Conservation (phyloP, 1,140 invertebrate species). For the Scaptomyza montana region DNA sequence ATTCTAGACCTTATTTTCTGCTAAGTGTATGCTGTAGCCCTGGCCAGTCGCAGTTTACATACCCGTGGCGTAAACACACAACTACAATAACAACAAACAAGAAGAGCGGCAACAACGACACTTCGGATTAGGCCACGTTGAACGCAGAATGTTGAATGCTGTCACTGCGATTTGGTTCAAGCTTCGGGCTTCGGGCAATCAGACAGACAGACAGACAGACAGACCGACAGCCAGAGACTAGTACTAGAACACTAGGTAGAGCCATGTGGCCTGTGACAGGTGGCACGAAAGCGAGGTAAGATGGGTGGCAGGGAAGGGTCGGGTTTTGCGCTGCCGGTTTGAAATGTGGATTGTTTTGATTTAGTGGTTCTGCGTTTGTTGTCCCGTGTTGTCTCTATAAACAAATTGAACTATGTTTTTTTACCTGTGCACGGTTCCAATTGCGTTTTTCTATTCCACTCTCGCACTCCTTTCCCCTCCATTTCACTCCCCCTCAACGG, state of each 20-base stretch:
- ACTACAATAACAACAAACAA: constrained; percentile 27
- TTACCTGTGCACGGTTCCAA: background rate
- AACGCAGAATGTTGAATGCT: constrained; percentile 36
- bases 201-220: constrained; percentile 1
- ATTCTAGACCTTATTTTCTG: no score
- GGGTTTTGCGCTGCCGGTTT: background rate
- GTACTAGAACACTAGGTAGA: background rate
- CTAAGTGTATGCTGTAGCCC: background rate
- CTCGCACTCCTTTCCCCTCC: background rate
- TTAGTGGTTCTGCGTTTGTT: constrained; percentile 21
- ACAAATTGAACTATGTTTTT: constrained; percentile 12
- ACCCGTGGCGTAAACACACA: constrained; percentile 14
- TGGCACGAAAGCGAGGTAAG: background rate
- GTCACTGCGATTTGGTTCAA: constrained; percentile 30
- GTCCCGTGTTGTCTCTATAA: background rate
- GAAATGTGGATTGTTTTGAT: constrained; percentile 34
- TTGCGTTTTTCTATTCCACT: background rate
- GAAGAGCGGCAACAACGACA: constrained; percentile 27
- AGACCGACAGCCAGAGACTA: background rate
- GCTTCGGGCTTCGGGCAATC: constrained; percentile 1
- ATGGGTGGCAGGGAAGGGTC: no score
- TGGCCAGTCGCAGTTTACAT: constrained; percentile 14
- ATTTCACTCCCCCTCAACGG: background rate
- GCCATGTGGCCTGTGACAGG: constrained; percentile 23
- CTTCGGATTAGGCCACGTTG: constrained; percentile 47